Conservation (phyloP, 2,888 invertebrate genomes). For the Agonum fuliginosum region DNA sequence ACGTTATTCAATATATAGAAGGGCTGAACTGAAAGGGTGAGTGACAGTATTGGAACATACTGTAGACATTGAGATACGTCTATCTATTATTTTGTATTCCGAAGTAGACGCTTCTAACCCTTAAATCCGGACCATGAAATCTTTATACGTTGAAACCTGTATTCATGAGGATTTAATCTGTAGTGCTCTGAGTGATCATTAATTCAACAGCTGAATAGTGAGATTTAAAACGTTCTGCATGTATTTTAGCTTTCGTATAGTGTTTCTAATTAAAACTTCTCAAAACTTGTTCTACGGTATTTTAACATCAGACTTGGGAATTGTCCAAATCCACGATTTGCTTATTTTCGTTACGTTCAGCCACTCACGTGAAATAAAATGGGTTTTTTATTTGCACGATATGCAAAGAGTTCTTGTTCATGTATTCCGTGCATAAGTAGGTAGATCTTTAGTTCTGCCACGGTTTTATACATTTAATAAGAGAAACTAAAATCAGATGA, state of each 20-base stretch:
- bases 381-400: too few relatives aligned
- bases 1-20: neutral
- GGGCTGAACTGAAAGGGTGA: neutral
- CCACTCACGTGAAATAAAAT: neutral
- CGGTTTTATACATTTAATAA: too few relatives aligned
- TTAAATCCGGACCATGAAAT: conserved; percentile 67
- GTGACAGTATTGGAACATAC: neutral
- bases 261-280: conserved; percentile 60
- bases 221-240: conserved; percentile 63
- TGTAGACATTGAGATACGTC: conserved; percentile 27
- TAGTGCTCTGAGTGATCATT: conserved; percentile 65
- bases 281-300: conserved; percentile 50
- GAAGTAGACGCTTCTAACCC: conserved; percentile 62
- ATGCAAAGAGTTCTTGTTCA: too few relatives aligned
- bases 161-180: conserved; percentile 66
- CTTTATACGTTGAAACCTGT: conserved; percentile 65
- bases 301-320: conserved; percentile 31
- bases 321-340: neutral
- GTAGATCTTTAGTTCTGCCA: too few relatives aligned
- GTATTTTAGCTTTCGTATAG: conserved; percentile 48
- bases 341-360: neutral
- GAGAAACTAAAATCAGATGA: too few relatives aligned
- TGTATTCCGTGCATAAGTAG: too few relatives aligned
- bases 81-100: conserved; percentile 59
- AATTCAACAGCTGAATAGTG: conserved; percentile 65